Base-by-base conservation (phyloP, 2,888 invertebrate species). In the Dilophus febrilis region DNA sequence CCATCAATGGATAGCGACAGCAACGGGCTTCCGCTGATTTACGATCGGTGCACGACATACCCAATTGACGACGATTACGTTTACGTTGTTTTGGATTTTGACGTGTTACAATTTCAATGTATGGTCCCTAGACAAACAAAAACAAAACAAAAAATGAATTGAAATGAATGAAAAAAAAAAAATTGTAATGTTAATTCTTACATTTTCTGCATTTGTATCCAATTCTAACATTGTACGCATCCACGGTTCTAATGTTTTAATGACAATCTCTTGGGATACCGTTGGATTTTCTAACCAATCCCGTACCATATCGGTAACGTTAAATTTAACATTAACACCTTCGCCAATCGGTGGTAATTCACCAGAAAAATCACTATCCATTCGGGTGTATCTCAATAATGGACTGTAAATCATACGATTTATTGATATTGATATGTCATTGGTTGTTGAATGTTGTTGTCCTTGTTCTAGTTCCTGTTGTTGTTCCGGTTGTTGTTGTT, bases 1-100 rank as follows among this genome's bases (percentile, higher is more conserved):
- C 88, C 12, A 78, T 78, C 33, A 95, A 69, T 1, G 92, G 91
- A 62, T 91, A 92, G 4, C 94, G 78, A 57, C 97, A 97, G 64
- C 97, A 97, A 35, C 87, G 72, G 22, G 77, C 72, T 53, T 91
- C 87, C 4, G 22, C 22, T 49, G 78, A 55, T 13, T 40, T 26
- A 30, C 28, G 29, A 40, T 59, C 61, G 40, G 50, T 56, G 64
- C 92, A 92, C 57, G 83, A 82, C 54, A 88, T 70, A 18, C 81
- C 81, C 40, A 82, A 71, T 54, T 77, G 83, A 18, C 90, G 73
- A 50, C 87, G 76, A 41, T 73, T 75, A 35, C 84, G 65, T 50
- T 72, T 67, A 35, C 85, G 67, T 51, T 75, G 69, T 37, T 70
- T 67, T 42, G 65, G 56, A 37, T 56, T 59, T 33, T 56, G 53